These are phyloP conservation scores for Sus scrofa DNA, from an alignment of 2,113 vertebrate genomes.

Conservation along the genomic window DNA sequence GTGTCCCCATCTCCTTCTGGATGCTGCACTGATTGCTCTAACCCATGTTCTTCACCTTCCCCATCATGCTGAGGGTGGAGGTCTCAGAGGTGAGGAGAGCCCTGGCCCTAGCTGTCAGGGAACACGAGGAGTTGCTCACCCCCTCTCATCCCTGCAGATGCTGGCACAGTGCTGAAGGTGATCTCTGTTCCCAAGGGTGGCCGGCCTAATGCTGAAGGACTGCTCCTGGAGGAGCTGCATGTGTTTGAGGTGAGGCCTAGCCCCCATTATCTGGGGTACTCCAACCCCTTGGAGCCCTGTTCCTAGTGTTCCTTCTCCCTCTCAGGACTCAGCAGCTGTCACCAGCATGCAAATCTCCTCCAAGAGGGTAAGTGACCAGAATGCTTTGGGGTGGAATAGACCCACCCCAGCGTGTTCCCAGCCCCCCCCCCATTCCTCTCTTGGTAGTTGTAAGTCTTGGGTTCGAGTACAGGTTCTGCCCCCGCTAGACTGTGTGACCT, in stretches of 20 bases:
- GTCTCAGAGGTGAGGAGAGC: not conserved
- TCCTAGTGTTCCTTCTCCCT: not conserved
- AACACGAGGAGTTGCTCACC: not conserved
- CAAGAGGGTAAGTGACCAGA: slow-evolving; percentile 91
- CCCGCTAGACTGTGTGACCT: slow-evolving; percentile 17
- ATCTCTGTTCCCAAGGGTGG: slow-evolving; percentile 95
- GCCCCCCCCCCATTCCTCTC: not conserved
- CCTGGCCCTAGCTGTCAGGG: not conserved
- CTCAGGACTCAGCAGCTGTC: slow-evolving; percentile 93
- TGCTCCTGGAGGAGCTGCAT: slow-evolving; percentile 96
- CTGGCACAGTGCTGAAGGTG: slow-evolving; percentile 96
- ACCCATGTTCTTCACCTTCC: not conserved
- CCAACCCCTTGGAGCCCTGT: not conserved
- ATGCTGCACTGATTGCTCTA: not conserved
- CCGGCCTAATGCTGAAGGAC: slow-evolving; percentile 92
- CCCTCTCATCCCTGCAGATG: slow-evolving; percentile 86
- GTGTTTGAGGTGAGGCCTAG: slow-evolving; percentile 93
- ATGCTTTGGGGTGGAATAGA: not conserved
- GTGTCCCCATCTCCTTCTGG: not conserved
- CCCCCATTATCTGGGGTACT: not conserved
- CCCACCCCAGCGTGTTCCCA: too few species aligned
- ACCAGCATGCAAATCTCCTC: slow-evolving; percentile 97
- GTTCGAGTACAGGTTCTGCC: slow-evolving; percentile 23
- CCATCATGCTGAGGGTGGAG: not conserved
- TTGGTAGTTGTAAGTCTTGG: not conserved